Evolutionary conservation across 2,113 vertebrate species (phyloP).

Genomic region (Lucifuga dentata): DNA sequence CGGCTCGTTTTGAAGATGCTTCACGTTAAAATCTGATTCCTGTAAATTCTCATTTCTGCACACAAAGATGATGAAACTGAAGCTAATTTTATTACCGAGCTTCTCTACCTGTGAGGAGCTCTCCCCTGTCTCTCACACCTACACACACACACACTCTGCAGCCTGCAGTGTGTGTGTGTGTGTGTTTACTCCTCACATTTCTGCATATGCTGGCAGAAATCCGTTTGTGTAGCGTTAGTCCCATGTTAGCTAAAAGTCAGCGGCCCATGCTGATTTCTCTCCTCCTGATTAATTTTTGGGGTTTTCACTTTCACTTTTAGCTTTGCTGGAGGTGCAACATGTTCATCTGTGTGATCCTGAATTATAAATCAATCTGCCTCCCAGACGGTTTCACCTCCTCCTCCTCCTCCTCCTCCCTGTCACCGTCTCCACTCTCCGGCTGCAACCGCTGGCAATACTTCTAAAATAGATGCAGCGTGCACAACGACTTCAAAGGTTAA

Average conservation of each 20-base stretch:
- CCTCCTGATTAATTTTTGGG: constrained; percentile 37
- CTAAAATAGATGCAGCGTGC: constrained; percentile 64
- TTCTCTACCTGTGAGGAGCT: constrained; percentile 54
- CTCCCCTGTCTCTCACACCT: constrained; percentile 42
- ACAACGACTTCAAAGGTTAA: constrained; percentile 74
- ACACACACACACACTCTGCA: constrained; percentile 38
- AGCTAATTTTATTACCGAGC: constrained; percentile 61
- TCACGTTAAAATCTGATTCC: background rate
- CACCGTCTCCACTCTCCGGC: constrained; percentile 55
- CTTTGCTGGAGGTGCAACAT: constrained; percentile 61
- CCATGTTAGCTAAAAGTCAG: constrained; percentile 47
- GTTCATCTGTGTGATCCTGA: constrained; percentile 61
- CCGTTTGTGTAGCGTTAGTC: constrained; percentile 1
- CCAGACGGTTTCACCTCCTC: background rate
- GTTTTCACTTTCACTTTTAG: constrained; percentile 45
- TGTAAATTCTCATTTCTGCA: constrained; percentile 48
- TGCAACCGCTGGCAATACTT: constrained; percentile 63
- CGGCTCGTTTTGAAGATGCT: background rate
- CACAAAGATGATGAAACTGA: constrained; percentile 51
- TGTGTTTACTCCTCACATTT: constrained; percentile 40
- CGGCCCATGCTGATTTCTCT: background rate
- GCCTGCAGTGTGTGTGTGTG: constrained; percentile 40
- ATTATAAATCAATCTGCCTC: constrained; percentile 56
- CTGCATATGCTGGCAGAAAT: constrained; percentile 30
- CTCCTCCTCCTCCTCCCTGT: constrained; percentile 29